Conservation (phyloP, 2,113 vertebrate species). For the Hydrolagus affinis region DNA sequence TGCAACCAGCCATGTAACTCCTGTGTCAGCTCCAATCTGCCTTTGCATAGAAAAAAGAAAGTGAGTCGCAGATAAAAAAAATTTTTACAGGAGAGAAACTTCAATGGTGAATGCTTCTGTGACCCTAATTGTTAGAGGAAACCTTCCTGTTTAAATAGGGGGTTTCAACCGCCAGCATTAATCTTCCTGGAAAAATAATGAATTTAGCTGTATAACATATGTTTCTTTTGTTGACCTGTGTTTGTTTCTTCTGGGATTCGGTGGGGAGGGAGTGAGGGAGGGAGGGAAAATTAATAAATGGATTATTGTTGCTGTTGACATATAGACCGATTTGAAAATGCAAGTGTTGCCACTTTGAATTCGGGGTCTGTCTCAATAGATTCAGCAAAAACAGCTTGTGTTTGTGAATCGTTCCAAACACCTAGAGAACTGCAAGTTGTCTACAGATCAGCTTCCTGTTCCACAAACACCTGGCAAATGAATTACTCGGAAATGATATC, state of each 20-base stretch:
- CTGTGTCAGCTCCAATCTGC: constrained; percentile 85
- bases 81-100: too few species aligned
- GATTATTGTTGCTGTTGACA: too few species aligned
- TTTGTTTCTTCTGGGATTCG: too few species aligned
- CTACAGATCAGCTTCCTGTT: background rate
- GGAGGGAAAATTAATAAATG: too few species aligned
- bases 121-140: too few species aligned
- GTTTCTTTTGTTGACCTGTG: too few species aligned
- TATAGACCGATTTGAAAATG: background rate
- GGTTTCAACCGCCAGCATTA: too few species aligned
- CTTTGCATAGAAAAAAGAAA: constrained; percentile 74
- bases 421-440: background rate
- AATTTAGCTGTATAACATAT: too few species aligned
- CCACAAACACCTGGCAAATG: background rate
- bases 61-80: constrained; percentile 60
- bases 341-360: background rate
- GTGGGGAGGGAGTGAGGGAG: too few species aligned
- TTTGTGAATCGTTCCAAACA: background rate
- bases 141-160: too few species aligned
- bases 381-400: background rate
- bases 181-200: too few species aligned
- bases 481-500: background rate
- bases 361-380: background rate
- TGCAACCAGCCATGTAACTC: constrained; percentile 85
- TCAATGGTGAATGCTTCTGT: background rate